Conservation (phyloP, 1,140 invertebrate genomes). For the Eumaeus atala region DNA sequence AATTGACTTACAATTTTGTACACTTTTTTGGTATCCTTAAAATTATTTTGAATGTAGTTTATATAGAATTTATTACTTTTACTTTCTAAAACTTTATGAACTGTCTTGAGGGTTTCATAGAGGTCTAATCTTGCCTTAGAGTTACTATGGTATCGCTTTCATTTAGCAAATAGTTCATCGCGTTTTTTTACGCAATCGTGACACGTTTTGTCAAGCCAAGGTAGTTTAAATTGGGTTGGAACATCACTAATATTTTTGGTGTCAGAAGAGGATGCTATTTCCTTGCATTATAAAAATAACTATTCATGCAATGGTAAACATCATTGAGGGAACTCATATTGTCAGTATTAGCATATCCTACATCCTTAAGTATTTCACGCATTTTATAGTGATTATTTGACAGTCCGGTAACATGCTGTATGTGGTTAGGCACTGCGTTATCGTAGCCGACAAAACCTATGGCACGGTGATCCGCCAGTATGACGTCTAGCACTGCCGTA, state of each 20-base stretch:
- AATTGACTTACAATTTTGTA: slow-evolving; percentile 33
- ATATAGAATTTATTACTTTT: slow-evolving; percentile 30
- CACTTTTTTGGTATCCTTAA: slow-evolving; percentile 28
- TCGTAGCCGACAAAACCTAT: slow-evolving; percentile 26
- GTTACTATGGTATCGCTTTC: slow-evolving; percentile 27
- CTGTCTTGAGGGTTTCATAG: too few species aligned
- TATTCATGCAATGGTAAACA: slow-evolving; percentile 25
- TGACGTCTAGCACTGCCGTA: slow-evolving; percentile 32
- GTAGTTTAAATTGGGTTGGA: slow-evolving; percentile 15
- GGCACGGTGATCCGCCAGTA: slow-evolving; percentile 35
- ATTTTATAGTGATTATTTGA: slow-evolving; percentile 25
- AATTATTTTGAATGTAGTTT: slow-evolving; percentile 28
- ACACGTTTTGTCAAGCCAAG: slow-evolving; percentile 33
- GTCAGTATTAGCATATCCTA: slow-evolving; percentile 20
- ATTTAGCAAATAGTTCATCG: slow-evolving; percentile 25
- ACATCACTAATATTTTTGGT: slow-evolving; percentile 15
- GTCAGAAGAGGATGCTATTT: too few species aligned
- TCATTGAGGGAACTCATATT: slow-evolving; percentile 6
- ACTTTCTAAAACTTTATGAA: slow-evolving; percentile 29
- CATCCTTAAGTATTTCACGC: slow-evolving; percentile 23
- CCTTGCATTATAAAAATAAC: slow-evolving; percentile 20
- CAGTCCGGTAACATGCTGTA: slow-evolving; percentile 28
- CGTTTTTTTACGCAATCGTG: slow-evolving; percentile 27
- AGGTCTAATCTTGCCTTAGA: slow-evolving; percentile 21
- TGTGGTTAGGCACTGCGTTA: slow-evolving; percentile 7